A percentile compares a stretch with the other conserved stretches of the same genome.
phyloP scores from a whole-genome alignment of 92 coral and sea anemone species.

The Parazoanthus atlanticus region DNA sequence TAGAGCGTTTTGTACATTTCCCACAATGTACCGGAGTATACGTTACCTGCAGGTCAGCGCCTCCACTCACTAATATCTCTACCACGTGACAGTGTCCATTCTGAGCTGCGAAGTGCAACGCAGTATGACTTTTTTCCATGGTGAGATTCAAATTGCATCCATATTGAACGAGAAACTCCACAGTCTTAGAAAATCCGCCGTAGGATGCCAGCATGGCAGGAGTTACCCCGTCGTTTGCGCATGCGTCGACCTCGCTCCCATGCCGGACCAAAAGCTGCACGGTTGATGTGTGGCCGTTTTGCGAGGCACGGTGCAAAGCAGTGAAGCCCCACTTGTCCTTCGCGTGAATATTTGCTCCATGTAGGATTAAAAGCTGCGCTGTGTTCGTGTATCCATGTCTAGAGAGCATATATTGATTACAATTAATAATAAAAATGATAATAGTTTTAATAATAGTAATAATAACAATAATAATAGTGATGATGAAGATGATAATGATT shows the following conservation, averaged over 20 bases:
- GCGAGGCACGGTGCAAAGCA: slow-evolving; percentile 76
- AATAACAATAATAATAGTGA: no score
- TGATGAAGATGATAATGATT: no score
- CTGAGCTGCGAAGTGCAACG: slow-evolving; percentile 68
- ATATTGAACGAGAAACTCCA: slow-evolving; percentile 44
- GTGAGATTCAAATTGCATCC: slow-evolving; percentile 42
- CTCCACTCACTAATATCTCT: slow-evolving; percentile 36
- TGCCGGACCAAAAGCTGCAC: slow-evolving; percentile 41
- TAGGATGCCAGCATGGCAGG: slow-evolving; percentile 59
- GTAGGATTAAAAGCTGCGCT: slow-evolving; percentile 55
- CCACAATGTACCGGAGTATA: not conserved
- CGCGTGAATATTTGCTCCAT: slow-evolving; percentile 56
- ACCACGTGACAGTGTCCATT: slow-evolving; percentile 59
- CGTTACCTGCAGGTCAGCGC: slow-evolving; percentile 37
- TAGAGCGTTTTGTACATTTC: no score
- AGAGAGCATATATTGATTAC: not conserved
- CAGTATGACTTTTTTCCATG: slow-evolving; percentile 60
- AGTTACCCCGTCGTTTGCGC: slow-evolving; percentile 49
- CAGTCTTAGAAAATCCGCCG: slow-evolving; percentile 52
- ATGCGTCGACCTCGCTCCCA: slow-evolving; percentile 50
- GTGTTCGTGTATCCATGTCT: slow-evolving; percentile 65
- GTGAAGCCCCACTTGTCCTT: slow-evolving; percentile 71
- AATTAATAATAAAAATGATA: not conserved
- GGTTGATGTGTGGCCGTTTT: slow-evolving; percentile 64
- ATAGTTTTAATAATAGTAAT: not conserved